Evolutionary conservation across 2,113 vertebrate species (phyloP).

Genomic region (Lynx canadensis): DNA sequence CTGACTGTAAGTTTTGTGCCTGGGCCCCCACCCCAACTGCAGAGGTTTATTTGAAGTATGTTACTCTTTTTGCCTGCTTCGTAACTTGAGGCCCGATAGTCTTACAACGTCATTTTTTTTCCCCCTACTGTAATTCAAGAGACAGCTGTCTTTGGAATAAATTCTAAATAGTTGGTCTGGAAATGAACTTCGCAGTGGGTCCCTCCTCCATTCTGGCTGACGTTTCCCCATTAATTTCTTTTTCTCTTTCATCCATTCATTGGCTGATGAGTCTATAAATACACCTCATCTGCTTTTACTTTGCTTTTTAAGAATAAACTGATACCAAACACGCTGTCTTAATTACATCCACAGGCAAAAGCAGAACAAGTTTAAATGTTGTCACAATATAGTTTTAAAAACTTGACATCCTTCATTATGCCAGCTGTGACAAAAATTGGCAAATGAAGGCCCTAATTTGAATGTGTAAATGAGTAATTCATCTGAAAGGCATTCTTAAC

Average conservation of each 20-base stretch:
- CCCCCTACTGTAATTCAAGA: constrained; percentile 80
- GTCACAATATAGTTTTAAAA: constrained; percentile 82
- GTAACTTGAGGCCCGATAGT: constrained; percentile 78
- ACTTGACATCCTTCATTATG: constrained; percentile 83
- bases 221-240: constrained; percentile 87
- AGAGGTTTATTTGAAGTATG: constrained; percentile 67
- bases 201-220: constrained; percentile 84
- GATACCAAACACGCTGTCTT: constrained; percentile 85
- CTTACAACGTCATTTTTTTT: constrained; percentile 68
- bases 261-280: constrained; percentile 88
- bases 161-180: constrained; percentile 84
- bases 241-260: constrained; percentile 87
- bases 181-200: constrained; percentile 82
- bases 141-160: constrained; percentile 80
- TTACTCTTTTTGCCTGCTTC: constrained; percentile 75
- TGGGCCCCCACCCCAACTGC: constrained; percentile 26
- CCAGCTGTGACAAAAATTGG: constrained; percentile 65
- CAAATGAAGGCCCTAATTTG: constrained; percentile 60
- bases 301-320: constrained; percentile 88
- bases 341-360: constrained; percentile 87
- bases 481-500: constrained; percentile 72
- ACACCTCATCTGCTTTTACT: constrained; percentile 89
- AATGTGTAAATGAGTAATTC: constrained; percentile 76
- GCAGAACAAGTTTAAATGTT: constrained; percentile 81
- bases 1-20: constrained; percentile 26